Evolutionary conservation across 2,797 vertebrate genomes (phyloP).

Genomic region (Sebastes cheni): DNA sequence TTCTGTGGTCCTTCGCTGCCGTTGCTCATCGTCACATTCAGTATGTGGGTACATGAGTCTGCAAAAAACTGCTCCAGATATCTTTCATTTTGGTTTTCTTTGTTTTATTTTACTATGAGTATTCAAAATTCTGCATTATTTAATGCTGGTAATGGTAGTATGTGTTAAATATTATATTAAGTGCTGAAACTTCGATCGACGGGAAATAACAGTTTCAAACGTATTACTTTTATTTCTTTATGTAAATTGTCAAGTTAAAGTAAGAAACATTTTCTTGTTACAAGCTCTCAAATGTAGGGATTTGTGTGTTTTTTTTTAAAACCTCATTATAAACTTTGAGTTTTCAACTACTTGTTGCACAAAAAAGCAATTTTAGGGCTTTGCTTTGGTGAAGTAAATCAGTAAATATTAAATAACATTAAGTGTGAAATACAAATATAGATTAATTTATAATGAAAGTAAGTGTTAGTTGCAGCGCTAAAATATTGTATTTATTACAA

Average conservation of each 20-base stretch:
- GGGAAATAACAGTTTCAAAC: not conserved
- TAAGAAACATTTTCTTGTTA: not conserved
- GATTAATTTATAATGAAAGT: not conserved
- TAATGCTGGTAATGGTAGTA: not conserved
- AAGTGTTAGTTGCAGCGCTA: not conserved
- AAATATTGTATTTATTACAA: not conserved
- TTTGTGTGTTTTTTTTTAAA: not conserved
- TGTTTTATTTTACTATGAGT: not conserved
- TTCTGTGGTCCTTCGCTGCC: not conserved
- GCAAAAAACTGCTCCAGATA: constrained; percentile 35
- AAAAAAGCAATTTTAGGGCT: not conserved
- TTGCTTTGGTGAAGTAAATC: not conserved
- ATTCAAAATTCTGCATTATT: not conserved
- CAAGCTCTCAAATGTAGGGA: not conserved
- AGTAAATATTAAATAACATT: not conserved
- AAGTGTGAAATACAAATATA: not conserved
- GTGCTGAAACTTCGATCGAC: not conserved
- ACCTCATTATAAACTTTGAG: not conserved
- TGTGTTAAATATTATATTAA: not conserved
- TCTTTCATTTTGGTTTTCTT: constrained; percentile 5
- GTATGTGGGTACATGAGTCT: constrained; percentile 45
- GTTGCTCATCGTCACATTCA: constrained; percentile 23
- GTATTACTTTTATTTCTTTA: not conserved
- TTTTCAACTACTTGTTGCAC: not conserved
- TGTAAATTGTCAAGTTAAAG: not conserved